These are phyloP conservation scores for Mystacornis crossleyi DNA, from an alignment of 2,113 vertebrate species.

Conservation along the genomic window DNA sequence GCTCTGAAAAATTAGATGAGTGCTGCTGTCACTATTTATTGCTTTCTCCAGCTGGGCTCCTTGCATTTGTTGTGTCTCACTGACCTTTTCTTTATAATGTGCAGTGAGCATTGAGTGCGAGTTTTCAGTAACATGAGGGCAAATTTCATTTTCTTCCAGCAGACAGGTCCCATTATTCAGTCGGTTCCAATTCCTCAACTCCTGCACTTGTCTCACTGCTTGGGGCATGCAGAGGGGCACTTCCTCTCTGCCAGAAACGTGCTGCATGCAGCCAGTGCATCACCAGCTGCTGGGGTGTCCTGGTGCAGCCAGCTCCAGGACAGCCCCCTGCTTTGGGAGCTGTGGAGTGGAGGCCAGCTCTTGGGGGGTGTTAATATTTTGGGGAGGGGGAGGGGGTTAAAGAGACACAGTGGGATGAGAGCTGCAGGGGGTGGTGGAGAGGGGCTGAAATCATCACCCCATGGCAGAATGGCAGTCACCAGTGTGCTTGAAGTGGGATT, in stretches of 20 bases:
- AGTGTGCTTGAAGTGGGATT: not conserved
- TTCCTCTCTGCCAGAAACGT: not conserved
- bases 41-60: slow-evolving; percentile 33
- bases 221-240: not conserved
- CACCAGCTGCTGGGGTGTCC: not conserved
- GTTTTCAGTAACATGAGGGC: slow-evolving; percentile 53
- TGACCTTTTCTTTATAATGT: slow-evolving; percentile 73
- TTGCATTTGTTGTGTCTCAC: slow-evolving; percentile 48
- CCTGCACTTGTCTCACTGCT: not conserved
- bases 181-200: slow-evolving; percentile 30
- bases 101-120: slow-evolving; percentile 52
- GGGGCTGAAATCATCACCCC: not conserved
- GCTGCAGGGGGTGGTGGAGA: not conserved
- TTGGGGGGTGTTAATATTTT: not conserved
- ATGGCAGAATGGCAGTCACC: rapidly evolving
- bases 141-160: slow-evolving; percentile 74
- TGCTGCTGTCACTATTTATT: slow-evolving; percentile 55
- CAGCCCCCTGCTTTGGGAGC: not conserved
- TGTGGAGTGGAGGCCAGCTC: not conserved
- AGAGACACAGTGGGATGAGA: rapidly evolving
- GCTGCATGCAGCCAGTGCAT: not conserved
- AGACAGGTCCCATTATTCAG: slow-evolving; percentile 61
- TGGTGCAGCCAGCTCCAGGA: rapidly evolving
- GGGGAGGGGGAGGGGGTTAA: not conserved
- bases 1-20: slow-evolving; percentile 23